Conservation (phyloP, 2,113 vertebrate genomes). For the Argyrosomus japonicus region DNA sequence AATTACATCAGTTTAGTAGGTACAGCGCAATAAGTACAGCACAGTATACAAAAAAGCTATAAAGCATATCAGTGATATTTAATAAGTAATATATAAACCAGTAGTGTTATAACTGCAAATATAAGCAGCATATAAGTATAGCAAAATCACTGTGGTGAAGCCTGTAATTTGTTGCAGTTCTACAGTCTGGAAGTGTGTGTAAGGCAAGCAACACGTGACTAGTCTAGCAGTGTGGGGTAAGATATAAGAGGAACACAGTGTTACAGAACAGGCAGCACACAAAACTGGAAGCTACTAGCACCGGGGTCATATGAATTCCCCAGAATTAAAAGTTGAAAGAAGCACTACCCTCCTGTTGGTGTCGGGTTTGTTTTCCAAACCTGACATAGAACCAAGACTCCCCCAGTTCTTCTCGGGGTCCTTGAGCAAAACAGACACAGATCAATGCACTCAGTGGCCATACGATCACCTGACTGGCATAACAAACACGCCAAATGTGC, state of each 20-base stretch:
- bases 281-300: conserved; percentile 37
- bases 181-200: conserved; percentile 3
- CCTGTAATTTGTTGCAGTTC: conserved; percentile 23
- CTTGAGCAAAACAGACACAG: conserved; percentile 82
- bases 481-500: neutral
- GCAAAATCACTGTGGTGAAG: conserved; percentile 28
- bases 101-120: conserved; percentile 18
- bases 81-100: neutral
- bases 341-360: conserved; percentile 72
- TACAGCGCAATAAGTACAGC: conserved; percentile 10
- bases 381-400: conserved; percentile 69
- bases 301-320: conserved; percentile 31
- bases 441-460: conserved; percentile 64
- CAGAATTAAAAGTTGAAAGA: conserved; percentile 57
- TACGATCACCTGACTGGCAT: conserved; percentile 19
- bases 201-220: conserved; percentile 43
- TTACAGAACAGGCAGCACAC: conserved; percentile 44
- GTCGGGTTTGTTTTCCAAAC: conserved; percentile 79
- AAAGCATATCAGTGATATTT: too few species aligned
- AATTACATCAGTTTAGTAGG: neutral
- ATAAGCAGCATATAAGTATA: conserved; percentile 9
- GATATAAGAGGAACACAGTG: conserved; percentile 31
- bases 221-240: conserved; percentile 31
- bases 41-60: neutral
- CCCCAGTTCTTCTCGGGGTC: conserved; percentile 73